Evolutionary conservation across 2,888 invertebrate species (phyloP).

Genomic region (Erynnis tages): DNA sequence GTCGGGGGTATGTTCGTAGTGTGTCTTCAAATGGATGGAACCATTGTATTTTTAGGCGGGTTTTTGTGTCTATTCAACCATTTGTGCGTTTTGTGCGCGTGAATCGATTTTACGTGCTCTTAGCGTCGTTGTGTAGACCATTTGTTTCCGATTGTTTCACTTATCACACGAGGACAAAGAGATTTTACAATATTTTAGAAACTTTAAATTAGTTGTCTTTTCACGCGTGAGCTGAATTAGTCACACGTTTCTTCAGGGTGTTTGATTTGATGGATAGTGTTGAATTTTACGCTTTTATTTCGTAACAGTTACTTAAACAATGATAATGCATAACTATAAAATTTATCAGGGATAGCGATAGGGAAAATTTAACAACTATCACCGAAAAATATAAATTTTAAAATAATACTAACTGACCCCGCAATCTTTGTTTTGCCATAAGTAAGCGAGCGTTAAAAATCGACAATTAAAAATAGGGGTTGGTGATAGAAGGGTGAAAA

Average conservation of each 20-base stretch:
- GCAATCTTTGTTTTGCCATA: too few species aligned
- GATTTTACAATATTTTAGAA: conserved; percentile 6
- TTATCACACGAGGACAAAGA: conserved; percentile 2
- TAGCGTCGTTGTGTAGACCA: conserved; percentile 3
- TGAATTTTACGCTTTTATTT: background rate
- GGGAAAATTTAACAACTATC: too few species aligned
- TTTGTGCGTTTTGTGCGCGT: conserved; percentile 22
- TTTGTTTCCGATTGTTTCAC: conserved; percentile 16
- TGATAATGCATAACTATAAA: too few species aligned
- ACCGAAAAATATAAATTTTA: too few species aligned
- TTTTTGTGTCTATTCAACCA: conserved; percentile 26
- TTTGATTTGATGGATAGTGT: background rate
- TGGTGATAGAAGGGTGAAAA: too few species aligned
- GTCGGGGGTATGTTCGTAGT: conserved; percentile 23
- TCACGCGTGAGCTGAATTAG: background rate
- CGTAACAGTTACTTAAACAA: background rate
- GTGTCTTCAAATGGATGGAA: conserved; percentile 18
- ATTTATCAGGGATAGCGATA: too few species aligned
- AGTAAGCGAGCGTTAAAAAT: too few species aligned
- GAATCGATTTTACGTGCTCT: conserved; percentile 24
- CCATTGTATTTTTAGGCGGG: conserved; percentile 22
- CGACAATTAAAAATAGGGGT: too few species aligned
- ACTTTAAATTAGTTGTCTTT: background rate
- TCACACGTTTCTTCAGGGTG: background rate
- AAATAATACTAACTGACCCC: too few species aligned